These are phyloP conservation scores for Drosophila trapezifrons DNA, from an alignment of 1,140 invertebrate species.

Conservation along the genomic window DNA sequence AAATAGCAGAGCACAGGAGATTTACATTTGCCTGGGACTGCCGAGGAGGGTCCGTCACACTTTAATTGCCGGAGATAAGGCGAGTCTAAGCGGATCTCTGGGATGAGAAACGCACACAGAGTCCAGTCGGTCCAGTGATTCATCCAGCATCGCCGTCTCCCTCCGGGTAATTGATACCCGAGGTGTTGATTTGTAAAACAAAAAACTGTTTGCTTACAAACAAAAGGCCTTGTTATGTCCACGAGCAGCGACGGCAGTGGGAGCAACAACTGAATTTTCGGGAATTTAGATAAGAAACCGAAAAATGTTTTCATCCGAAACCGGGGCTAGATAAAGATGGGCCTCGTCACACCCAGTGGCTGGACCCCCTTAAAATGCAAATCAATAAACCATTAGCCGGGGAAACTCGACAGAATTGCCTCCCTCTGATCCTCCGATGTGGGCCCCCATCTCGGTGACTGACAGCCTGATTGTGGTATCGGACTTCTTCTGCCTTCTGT, in stretches of 20 bases:
- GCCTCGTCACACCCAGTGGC: conserved; percentile 15
- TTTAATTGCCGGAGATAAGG: conserved; percentile 80
- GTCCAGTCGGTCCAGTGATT: conserved; percentile 41
- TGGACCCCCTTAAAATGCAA: conserved; percentile 38
- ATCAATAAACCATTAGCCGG: conserved; percentile 43
- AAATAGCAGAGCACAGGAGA: conserved; percentile 65
- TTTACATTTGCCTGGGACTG: conserved; percentile 50
- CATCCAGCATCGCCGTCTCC: conserved; percentile 31
- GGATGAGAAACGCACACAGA: conserved; percentile 66
- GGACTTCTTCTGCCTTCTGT: conserved; percentile 9
- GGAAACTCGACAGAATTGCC: conserved; percentile 1
- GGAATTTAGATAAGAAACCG: conserved; percentile 76
- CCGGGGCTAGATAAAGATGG: conserved; percentile 21
- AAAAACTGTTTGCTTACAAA: conserved; percentile 79
- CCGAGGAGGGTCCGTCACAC: conserved; percentile 65
- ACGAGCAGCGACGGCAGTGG: conserved; percentile 29
- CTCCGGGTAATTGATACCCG: conserved; percentile 73
- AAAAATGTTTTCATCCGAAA: conserved; percentile 59
- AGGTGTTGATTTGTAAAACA: conserved; percentile 81
- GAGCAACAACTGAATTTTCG: conserved; percentile 70
- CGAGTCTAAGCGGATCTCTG: conserved; percentile 63
- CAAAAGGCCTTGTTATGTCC: conserved; percentile 70
- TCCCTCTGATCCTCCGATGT: conserved; percentile 36
- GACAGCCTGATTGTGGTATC: conserved; percentile 57
- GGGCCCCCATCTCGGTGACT: conserved; percentile 42